These are phyloP conservation scores for Sesia apiformis DNA, from an alignment of 2,888 invertebrate genomes.

Conservation along the genomic window DNA sequence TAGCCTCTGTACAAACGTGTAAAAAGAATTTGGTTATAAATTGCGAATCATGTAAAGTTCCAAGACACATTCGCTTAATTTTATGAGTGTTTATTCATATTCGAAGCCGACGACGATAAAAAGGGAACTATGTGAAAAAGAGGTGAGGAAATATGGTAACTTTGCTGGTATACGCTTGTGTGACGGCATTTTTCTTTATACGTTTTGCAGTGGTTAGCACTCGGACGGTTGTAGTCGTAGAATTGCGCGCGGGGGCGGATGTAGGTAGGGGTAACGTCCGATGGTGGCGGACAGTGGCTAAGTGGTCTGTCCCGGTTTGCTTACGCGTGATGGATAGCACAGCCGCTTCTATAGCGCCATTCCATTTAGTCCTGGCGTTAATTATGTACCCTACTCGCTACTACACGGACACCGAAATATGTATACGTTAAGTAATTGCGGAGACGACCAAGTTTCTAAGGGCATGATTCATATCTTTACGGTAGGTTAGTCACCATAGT, in stretches of 20 bases:
- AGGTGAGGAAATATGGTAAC: too few relatives aligned
- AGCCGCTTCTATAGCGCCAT: conserved; percentile 25
- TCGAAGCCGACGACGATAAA: too few relatives aligned
- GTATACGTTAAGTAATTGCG: background rate
- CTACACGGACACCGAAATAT: background rate
- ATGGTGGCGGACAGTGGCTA: conserved; percentile 46
- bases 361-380: conserved; percentile 12
- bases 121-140: too few relatives aligned
- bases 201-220: conserved; percentile 22
- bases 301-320: conserved; percentile 57
- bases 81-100: too few relatives aligned
- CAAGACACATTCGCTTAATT: too few relatives aligned
- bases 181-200: too few relatives aligned
- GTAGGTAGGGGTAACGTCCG: conserved; percentile 35
- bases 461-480: background rate
- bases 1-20: too few relatives aligned
- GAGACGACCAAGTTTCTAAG: background rate
- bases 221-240: conserved; percentile 8
- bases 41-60: too few relatives aligned
- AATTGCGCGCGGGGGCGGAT: conserved; percentile 22
- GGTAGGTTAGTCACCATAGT: too few relatives aligned
- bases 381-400: background rate
- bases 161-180: too few relatives aligned
- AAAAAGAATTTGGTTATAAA: too few relatives aligned
- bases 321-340: conserved; percentile 56